Conservation (phyloP, 1,140 invertebrate genomes). For the Eriosoma lanigerum region DNA sequence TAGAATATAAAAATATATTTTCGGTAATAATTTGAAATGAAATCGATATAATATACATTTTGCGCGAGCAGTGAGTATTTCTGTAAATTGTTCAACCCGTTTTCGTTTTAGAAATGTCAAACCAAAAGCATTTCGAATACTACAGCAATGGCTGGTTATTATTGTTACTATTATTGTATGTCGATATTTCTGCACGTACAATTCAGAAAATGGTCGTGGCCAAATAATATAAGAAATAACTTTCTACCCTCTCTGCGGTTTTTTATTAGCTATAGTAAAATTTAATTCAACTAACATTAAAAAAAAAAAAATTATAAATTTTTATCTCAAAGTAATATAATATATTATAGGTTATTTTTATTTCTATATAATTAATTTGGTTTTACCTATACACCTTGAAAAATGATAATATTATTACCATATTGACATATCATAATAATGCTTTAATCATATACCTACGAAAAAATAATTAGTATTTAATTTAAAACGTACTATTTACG, state of each 20-base stretch:
- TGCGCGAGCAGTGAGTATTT: background rate
- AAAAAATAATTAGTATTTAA: too few species aligned
- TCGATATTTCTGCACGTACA: conserved; percentile 9
- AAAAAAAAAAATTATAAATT: too few species aligned
- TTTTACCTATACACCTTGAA: too few species aligned
- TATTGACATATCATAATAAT: too few species aligned
- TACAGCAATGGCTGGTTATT: background rate
- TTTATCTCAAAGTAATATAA: too few species aligned
- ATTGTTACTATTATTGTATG: conserved; percentile 21
- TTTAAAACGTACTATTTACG: too few species aligned
- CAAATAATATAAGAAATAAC: conserved; percentile 14
- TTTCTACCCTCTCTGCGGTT: background rate
- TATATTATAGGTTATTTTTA: too few species aligned
- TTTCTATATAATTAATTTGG: too few species aligned
- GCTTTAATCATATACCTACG: too few species aligned
- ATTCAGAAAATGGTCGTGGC: background rate
- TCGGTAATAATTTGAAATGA: conserved; percentile 12
- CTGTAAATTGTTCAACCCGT: background rate
- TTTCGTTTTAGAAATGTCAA: background rate
- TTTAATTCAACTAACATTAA: background rate
- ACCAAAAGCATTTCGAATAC: background rate
- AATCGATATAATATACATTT: conserved; percentile 30
- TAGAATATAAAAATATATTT: conserved; percentile 12
- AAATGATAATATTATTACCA: too few species aligned
- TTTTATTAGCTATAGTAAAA: background rate